These are phyloP conservation scores for Anabas testudineus DNA, from an alignment of 2,797 vertebrate genomes.

Conservation along the genomic window DNA sequence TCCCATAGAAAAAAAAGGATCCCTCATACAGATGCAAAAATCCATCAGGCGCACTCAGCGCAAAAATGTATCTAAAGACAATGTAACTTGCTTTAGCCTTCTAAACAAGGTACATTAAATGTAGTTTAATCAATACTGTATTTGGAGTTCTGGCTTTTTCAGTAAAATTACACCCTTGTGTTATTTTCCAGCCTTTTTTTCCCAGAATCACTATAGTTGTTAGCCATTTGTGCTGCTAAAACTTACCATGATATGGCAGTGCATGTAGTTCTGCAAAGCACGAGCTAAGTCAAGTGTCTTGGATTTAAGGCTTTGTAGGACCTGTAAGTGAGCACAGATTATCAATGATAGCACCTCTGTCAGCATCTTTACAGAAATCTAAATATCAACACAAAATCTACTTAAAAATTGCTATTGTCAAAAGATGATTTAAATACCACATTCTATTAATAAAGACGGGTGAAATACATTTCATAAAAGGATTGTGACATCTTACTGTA, in stretches of 20 bases:
- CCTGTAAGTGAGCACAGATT: constrained; percentile 61
- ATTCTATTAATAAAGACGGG: not conserved
- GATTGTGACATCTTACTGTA: constrained; percentile 67
- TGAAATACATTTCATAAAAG: constrained; percentile 54
- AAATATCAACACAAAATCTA: not conserved
- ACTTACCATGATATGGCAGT: constrained; percentile 86
- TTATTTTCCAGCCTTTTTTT: not conserved
- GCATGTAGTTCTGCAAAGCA: constrained; percentile 83
- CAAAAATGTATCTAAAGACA: no score
- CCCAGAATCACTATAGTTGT: not conserved
- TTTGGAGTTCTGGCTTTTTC: no score
- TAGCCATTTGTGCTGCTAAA: constrained; percentile 3
- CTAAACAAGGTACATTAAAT: no score
- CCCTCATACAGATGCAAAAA: no score
- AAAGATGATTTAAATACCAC: not conserved
- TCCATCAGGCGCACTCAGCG: no score
- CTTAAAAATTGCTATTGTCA: not conserved
- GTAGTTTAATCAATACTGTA: no score
- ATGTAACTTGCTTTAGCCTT: no score
- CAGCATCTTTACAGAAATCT: not conserved
- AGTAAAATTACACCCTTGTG: not conserved
- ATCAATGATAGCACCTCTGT: not conserved
- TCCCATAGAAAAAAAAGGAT: no score
- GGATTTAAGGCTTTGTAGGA: constrained; percentile 80
- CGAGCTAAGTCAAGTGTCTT: constrained; percentile 77